Conservation (phyloP, 1,140 invertebrate genomes). For the Nixonia krombeini region DNA sequence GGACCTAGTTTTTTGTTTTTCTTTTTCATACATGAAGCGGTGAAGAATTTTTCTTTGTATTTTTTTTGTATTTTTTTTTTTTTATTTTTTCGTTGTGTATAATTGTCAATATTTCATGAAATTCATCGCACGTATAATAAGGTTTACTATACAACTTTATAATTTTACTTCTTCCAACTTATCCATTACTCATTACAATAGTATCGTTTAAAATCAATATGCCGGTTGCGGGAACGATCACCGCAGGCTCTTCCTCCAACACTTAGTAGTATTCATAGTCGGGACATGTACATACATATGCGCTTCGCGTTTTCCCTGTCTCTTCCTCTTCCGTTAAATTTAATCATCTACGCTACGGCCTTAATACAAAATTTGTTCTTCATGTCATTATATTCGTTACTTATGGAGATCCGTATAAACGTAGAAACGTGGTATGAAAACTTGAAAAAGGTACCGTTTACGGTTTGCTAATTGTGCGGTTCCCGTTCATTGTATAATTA, state of each 20-base stretch:
- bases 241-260: conserved; percentile 50
- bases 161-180: conserved; percentile 57
- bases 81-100: conserved; percentile 66
- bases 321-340: conserved; percentile 40
- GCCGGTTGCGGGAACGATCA: conserved; percentile 51
- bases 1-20: conserved; percentile 19
- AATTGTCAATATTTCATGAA: conserved; percentile 64
- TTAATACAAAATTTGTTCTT: conserved; percentile 51
- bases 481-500: not conserved
- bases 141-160: conserved; percentile 69
- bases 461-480: conserved; percentile 8
- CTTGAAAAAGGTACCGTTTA: conserved; percentile 13
- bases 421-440: conserved; percentile 57
- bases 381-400: conserved; percentile 33
- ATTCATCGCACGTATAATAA: conserved; percentile 55
- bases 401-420: conserved; percentile 66
- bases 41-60: conserved; percentile 38
- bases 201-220: conserved; percentile 63
- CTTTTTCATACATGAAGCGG: conserved; percentile 46
- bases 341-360: conserved; percentile 63
- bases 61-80: conserved; percentile 38
- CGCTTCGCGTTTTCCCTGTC: conserved; percentile 30
- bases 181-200: conserved; percentile 53
- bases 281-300: conserved; percentile 55
- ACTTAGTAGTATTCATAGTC: conserved; percentile 59